These are phyloP conservation scores for Eulemur coronatus DNA, from an alignment of 2,797 vertebrate species.

Conservation along the genomic window DNA sequence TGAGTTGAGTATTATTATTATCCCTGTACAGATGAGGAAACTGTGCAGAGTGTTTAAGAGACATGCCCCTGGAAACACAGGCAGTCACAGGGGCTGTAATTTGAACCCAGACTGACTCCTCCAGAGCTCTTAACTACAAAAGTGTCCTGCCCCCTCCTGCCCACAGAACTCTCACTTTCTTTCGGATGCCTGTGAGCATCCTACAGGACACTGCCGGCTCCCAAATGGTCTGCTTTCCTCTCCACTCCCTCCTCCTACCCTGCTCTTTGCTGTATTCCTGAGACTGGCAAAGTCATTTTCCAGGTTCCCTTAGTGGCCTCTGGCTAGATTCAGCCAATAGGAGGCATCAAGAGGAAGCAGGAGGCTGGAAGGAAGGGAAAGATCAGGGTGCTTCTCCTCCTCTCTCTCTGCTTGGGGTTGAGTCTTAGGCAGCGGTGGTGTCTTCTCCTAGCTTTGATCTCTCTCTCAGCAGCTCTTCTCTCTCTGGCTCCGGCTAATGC, in stretches of 20 bases:
- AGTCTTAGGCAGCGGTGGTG: neutral
- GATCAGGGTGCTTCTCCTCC: neutral
- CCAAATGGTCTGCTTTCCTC: neutral
- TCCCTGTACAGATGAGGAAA: neutral
- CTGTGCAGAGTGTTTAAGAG: neutral
- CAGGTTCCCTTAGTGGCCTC: neutral
- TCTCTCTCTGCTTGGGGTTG: neutral
- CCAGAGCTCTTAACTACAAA: neutral
- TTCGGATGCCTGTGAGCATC: neutral
- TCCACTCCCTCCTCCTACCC: neutral
- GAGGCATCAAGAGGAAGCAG: neutral
- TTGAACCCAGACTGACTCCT: neutral
- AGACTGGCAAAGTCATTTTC: neutral
- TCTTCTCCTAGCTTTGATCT: neutral
- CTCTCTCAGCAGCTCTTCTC: neutral
- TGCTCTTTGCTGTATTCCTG: neutral
- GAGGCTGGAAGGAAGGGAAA: neutral
- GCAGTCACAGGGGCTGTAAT: fast-evolving
- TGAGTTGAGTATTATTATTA: neutral
- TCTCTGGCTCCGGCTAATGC: neutral
- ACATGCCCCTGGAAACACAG: neutral
- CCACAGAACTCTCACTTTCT: neutral
- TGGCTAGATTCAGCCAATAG: neutral
- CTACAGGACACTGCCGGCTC: fast-evolving
- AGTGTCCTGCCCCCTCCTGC: neutral